phyloP scores from a whole-genome alignment of 2,113 vertebrate genomes.

The Pterocles burchelli region DNA sequence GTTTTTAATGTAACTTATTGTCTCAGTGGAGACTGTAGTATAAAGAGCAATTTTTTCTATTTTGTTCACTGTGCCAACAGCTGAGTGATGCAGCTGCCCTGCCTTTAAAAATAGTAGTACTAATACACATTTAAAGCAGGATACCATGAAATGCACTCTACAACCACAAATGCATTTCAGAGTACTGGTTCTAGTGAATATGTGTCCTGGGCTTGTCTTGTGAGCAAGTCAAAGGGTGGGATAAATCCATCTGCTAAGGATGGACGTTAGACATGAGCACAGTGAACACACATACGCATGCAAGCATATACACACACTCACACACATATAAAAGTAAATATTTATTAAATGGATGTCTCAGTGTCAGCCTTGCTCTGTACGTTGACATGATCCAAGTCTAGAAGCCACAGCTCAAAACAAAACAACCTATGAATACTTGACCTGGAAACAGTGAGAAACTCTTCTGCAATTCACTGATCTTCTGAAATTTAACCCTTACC shows the following conservation, averaged over 20 bases:
- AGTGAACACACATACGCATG: background rate
- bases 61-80: background rate
- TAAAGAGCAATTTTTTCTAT: background rate
- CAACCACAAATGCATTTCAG: constrained; percentile 18
- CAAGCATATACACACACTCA: background rate
- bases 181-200: background rate
- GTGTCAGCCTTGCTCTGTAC: background rate
- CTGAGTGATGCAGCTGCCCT: background rate
- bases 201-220: background rate
- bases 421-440: constrained; percentile 52
- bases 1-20: background rate
- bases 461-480: background rate
- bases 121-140: background rate
- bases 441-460: constrained; percentile 46
- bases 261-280: background rate
- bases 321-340: constrained; percentile 50
- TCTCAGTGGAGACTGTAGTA: background rate
- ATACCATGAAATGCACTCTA: background rate
- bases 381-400: constrained; percentile 35
- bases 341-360: constrained; percentile 27
- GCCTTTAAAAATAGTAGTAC: background rate
- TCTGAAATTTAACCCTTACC: constrained; percentile 19
- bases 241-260: background rate
- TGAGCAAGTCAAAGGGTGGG: background rate
- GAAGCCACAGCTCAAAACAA: constrained; percentile 51